Base-by-base conservation (phyloP, 2,797 vertebrate genomes). In the Taeniopygia guttata region DNA sequence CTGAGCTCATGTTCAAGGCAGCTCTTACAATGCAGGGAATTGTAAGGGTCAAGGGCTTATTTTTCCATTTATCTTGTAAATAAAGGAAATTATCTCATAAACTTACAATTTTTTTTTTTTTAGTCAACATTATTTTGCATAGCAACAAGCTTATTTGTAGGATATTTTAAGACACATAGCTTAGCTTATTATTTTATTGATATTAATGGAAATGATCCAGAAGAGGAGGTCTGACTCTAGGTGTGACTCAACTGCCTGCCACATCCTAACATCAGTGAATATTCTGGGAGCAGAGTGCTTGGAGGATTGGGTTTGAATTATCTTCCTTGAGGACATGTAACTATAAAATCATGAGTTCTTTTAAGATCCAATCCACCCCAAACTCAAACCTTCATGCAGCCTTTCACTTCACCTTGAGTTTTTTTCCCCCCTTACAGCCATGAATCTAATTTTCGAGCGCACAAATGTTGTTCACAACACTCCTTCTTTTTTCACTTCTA, bases 121-220 rank as follows among this genome's bases (percentile, higher is more conserved):
- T 18, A 42, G 82, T 78, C 73, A 72, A 63, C 19, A 45, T 74
- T 54, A 90, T 54, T 93, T 93, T 88, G 74, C 94, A 86, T 52
- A 87, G 91, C 82, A 94, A 94, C 70, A 45, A 76, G 48, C n/a
- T 93, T 76, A 84, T 93, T 94, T 92, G 29, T 30, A 60, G 73
- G 52, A 6, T 73, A 72, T 88, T 91, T 91, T 63, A 87, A 82
- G 87, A 78, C 10, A 70, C 6, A 7, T 1, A 11, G 30, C 74
- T 92, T 55, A 22, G 69, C 51, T 72, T 94, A 66, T 83, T 94
- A 91, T 88, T 81, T 86, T 80, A 72, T 62, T 91, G 43, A 25
- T 89, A 83, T 66, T 75, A 89, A 67, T 90, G 82, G 69, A 85
- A 91, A 62, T 36, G 16, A 58, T 89, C 54, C 85, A 93, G 72